Evolutionary conservation across 2,888 invertebrate genomes (phyloP), one percentile per base, ranked within the genome.

Genomic region (Apodemia zela): DNA sequence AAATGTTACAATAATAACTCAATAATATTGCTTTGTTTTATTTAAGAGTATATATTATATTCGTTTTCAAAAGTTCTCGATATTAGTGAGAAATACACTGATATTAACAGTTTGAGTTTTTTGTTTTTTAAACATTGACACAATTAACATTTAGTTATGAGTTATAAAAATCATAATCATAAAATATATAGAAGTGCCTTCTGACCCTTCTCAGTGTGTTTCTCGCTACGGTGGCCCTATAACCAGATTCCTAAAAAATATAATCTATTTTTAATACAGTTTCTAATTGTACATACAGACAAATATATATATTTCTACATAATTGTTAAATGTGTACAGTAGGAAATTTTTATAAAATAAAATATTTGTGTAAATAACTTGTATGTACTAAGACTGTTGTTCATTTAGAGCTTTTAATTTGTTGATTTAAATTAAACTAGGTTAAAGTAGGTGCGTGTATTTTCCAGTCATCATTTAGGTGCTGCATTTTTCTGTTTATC

Each of bases 371-470:
- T 90, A 90, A 89, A 91, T 89, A 91, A 85, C 83, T 15, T 85
- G 81, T 90, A 86, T 85, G 81, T 86, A 82, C 80, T 90, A 91
- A 90, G 91, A 91, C 90, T 91, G 91, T 91, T 91, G 90, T 89
- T 89, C 82, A 85, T 81, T 85, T 88, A 90, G 87, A 90, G 87
- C 82, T 82, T 91, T 87, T 91, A 88, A 89, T 87, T 87, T 80
- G 87, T 87, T 89, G 82, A 78, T 78, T 85, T 85, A 78, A 80
- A 78, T 82, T 80, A 78, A 83, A 81, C 21, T 42, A 78, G 82
- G 75, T 79, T 80, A 80, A 77, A 78, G 73, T 80, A 77, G 79
- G 78, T 29, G 54, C 51, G 76, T 90, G 90, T 90, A 89, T 89
- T 90, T 89, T 90, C 88, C 85, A 89, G 90, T 89, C 90, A 89